Evolutionary conservation across 64 coral and sea anemone genomes (phyloP), one percentile per base, ranked within the genome.

Genomic region (Exaiptasia diaphana): DNA sequence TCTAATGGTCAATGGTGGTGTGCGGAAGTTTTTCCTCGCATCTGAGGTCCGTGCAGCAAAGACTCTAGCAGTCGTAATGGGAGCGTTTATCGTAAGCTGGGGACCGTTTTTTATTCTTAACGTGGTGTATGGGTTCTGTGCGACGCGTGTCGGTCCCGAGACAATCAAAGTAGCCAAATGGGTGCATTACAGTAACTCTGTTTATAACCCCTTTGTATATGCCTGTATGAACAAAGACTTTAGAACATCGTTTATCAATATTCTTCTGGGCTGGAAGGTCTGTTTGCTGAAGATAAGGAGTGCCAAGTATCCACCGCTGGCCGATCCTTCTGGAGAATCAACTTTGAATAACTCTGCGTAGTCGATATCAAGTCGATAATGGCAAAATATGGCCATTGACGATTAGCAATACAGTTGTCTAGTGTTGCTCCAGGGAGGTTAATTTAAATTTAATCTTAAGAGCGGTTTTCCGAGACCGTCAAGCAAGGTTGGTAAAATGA

Each of bases 201-300:
- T 92, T 4, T 79, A 63, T 42, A 92, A 92, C 54, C 90, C 90
- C 3, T 64, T 92, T 42, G 83, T 92, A 4, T 92, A 92, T 26
- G 90, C 90, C 4, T 77, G 90, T 73, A 92, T 92, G 90, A 92
- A 92, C 68, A 86, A 81, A 53, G 90, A 92, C 8, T 92, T 86
- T 43, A 75, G 90, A 4, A 17, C 60, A n/a, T 75, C 82, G 2
- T 92, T 92, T 45, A 65, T 50, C 53, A 38, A 45, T 1, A 88
- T 88, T 45, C 31, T 88, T 3, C 5, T 88, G 20, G 81, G 35
- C 4, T 71, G 85, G 4, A 88, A 81, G 42, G 50, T 46, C 10
- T 69, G 76, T 41, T 28, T 88, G 22, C 17, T 30, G 12, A 81
- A 54, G 40, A 88, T 58, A 38, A 78, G 64, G 20, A 34, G 23